Conservation (phyloP, 1,140 invertebrate species). For the Spodoptera frugiperda region DNA sequence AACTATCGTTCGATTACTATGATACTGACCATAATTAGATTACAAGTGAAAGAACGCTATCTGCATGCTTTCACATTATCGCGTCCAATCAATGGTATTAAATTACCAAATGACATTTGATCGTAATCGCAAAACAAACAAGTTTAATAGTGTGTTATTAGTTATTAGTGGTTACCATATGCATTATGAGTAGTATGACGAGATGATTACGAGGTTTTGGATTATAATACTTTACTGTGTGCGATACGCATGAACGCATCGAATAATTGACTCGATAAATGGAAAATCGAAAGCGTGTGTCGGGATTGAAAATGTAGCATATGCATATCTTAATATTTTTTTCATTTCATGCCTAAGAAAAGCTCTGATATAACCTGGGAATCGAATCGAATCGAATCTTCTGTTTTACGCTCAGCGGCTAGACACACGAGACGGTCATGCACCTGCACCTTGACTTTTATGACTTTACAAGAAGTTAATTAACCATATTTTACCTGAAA, state of each 20-base stretch:
- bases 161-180: background rate
- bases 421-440: background rate
- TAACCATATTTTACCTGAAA: no score
- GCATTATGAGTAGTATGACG: slow-evolving; percentile 11
- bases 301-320: slow-evolving; percentile 42
- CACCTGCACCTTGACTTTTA: no score
- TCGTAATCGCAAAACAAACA: slow-evolving; percentile 17
- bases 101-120: slow-evolving; percentile 36
- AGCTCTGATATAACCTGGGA: no score
- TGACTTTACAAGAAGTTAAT: no score
- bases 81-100: slow-evolving; percentile 24
- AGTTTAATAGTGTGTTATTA: slow-evolving; percentile 4
- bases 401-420: background rate
- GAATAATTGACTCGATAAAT: slow-evolving; percentile 59
- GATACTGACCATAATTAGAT: slow-evolving; percentile 5
- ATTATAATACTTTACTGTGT: slow-evolving; percentile 32
- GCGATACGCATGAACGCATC: slow-evolving; percentile 61
- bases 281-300: slow-evolving; percentile 65
- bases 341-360: no score
- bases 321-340: background rate
- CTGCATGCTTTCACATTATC: slow-evolving; percentile 10
- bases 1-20: slow-evolving; percentile 11
- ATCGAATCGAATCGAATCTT: no score
- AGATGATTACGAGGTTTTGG: slow-evolving; percentile 17
- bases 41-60: slow-evolving; percentile 17